phyloP scores from a whole-genome alignment of 2,888 invertebrate genomes.

The Scaptomyza parva region DNA sequence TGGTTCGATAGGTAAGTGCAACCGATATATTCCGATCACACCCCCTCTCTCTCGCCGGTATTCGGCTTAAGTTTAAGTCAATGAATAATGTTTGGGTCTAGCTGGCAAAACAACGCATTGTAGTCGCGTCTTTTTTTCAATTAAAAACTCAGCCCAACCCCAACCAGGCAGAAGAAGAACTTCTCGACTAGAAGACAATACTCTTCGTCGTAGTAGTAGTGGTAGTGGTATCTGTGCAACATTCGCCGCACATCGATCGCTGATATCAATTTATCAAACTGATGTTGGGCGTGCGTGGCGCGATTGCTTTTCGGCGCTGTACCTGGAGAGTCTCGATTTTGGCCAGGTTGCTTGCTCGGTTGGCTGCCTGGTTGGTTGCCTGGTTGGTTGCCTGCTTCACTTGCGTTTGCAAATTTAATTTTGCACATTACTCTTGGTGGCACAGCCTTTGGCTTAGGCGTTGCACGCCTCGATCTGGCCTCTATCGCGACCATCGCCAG shows the following conservation, averaged over 20 bases:
- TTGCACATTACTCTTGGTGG: slow-evolving; percentile 71
- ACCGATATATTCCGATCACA: slow-evolving; percentile 5
- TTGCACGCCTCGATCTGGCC: slow-evolving; percentile 34
- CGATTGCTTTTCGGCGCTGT: slow-evolving; percentile 77
- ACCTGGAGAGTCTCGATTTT: slow-evolving; percentile 6
- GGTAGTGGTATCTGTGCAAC: slow-evolving; percentile 33
- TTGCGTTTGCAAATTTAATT: slow-evolving; percentile 78
- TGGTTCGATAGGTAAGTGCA: slow-evolving; percentile 87
- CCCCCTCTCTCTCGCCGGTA: too few species aligned
- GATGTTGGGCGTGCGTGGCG: slow-evolving; percentile 81
- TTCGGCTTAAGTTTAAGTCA: background rate
- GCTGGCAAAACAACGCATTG: slow-evolving; percentile 22
- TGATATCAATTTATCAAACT: slow-evolving; percentile 84
- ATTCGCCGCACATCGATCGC: slow-evolving; percentile 79
- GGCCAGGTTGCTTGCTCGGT: background rate
- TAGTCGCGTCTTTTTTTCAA: slow-evolving; percentile 66
- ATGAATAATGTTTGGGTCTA: slow-evolving; percentile 36
- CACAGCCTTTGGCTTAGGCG: slow-evolving; percentile 72
- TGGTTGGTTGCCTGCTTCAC: slow-evolving; percentile 20
- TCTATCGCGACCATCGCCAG: slow-evolving; percentile 60
- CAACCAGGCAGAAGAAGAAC: slow-evolving; percentile 15
- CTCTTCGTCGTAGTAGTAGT: slow-evolving; percentile 6
- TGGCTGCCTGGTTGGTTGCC: background rate
- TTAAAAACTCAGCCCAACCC: slow-evolving; percentile 66
- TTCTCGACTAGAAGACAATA: slow-evolving; percentile 44